Evolutionary conservation across 2,113 vertebrate genomes (phyloP), one percentile per base, ranked within the genome.

Genomic region (Aix galericulata): DNA sequence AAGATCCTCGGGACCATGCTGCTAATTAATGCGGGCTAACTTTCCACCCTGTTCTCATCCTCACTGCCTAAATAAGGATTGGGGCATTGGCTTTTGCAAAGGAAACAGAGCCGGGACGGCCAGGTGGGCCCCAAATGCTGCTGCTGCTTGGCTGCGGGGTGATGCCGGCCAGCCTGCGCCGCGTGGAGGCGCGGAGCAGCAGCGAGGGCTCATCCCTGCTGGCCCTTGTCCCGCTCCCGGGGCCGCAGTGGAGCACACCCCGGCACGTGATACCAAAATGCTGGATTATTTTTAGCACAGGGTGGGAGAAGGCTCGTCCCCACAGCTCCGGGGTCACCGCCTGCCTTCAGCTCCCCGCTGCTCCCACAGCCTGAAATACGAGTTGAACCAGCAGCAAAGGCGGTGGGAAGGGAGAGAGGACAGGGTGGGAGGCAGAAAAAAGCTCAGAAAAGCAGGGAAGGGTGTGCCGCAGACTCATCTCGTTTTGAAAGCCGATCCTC

Each of bases 201-300:
- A 23, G 40, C 1, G 6, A 36, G 50, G 21, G 42, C 44, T 88
- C 42, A 3, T 21, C 62, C 53, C 67, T 34, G 67, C 56, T 34
- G 59, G 48, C 31, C 1, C 0, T 8, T 0, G 8, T 52, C 53
- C 40, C 2, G 1, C 15, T 17, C 6, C 21, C 22, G 1, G 1
- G 31, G n/a, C 18, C 59, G 59, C 1, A 2, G 42, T 48, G 48
- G 48, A 75, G 34, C 2, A 0, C 2, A 29, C 48, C 48, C 55
- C 48, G 21, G 62, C 46, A 58, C 4, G 1, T 22, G 62, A 48
- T 44, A 58, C 62, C 68, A 46, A 75, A 69, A 64, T 15, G 55
- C 48, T 34, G 5, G 10, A 25, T 9, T 62, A 58, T 32, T 87
- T 86, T 69, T n/a, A 69, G 83, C n/a, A 27, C 4, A 0, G 0